Evolutionary conservation across 2,888 invertebrate species (phyloP).

Genomic region (Poecilus cupreus): DNA sequence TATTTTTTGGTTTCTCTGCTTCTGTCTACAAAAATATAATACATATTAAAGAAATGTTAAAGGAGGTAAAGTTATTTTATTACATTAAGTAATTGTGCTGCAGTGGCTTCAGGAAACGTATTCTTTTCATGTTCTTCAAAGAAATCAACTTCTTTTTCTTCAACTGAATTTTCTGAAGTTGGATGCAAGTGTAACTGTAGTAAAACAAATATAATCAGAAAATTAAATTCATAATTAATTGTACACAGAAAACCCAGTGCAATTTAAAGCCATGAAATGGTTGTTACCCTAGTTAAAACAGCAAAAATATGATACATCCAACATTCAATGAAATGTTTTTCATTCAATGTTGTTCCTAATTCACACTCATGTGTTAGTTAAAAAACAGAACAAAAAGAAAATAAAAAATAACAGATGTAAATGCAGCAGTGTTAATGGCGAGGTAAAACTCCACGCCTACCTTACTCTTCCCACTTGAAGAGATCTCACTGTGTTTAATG

Average conservation of each 20-base stretch:
- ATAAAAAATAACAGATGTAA: background rate
- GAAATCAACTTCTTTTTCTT: conserved; percentile 90
- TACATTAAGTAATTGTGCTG: conserved; percentile 59
- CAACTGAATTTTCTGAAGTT: conserved; percentile 75
- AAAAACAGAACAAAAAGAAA: background rate
- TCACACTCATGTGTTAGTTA: background rate
- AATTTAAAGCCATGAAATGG: conserved; percentile 48
- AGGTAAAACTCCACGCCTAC: conserved; percentile 64
- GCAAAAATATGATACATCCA: background rate
- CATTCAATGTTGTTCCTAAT: background rate
- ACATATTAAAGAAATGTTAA: background rate
- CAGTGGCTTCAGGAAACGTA: conserved; percentile 64
- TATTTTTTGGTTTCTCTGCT: conserved; percentile 16
- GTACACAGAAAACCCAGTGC: conserved; percentile 31
- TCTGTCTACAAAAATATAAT: conserved; percentile 25
- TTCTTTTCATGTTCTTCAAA: conserved; percentile 85
- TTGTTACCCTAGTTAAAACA: background rate
- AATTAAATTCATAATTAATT: conserved; percentile 6
- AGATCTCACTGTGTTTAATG: conserved; percentile 64
- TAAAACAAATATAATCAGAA: conserved; percentile 61
- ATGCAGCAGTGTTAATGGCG: conserved; percentile 59
- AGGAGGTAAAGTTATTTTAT: background rate
- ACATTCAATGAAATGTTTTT: background rate
- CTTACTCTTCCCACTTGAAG: conserved; percentile 65
- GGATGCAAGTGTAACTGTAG: conserved; percentile 84